Conservation (phyloP, 2,888 invertebrate species). For the Spatulosminthurus flaviceps region DNA sequence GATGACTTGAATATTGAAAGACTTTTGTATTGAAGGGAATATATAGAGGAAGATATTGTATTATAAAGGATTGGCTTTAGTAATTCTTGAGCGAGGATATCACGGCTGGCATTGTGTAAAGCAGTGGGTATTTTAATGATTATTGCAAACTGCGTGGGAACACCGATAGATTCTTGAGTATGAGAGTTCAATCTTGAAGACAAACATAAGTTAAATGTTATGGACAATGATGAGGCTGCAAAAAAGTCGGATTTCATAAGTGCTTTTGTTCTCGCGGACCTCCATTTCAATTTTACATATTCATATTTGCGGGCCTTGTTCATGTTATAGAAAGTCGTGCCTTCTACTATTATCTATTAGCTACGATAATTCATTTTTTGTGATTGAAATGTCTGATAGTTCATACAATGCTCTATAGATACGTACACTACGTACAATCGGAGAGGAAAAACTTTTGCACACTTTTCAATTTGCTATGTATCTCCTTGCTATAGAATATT, state of each 20-base stretch:
- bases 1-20: too few species aligned
- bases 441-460: slow-evolving; percentile 12
- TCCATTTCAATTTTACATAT: slow-evolving; percentile 16
- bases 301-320: neutral
- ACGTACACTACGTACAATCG: too few species aligned
- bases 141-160: too few species aligned
- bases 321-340: neutral
- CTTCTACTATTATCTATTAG: slow-evolving; percentile 5
- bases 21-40: too few species aligned
- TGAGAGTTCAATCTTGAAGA: too few species aligned
- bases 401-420: neutral
- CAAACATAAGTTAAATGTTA: neutral
- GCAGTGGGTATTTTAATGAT: too few species aligned
- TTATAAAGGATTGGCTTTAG: too few species aligned
- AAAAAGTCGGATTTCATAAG: slow-evolving; percentile 27
- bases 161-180: too few species aligned
- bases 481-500: neutral
- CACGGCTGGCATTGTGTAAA: too few species aligned
- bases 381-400: slow-evolving; percentile 26
- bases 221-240: neutral
- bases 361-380: slow-evolving; percentile 20
- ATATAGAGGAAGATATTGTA: too few species aligned
- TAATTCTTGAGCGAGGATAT: too few species aligned
- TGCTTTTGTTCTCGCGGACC: slow-evolving; percentile 7
- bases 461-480: neutral